Evolutionary conservation across 2,888 invertebrate genomes (phyloP), one percentile per base, ranked within the genome.

Genomic region (Sinentomon sp.): DNA sequence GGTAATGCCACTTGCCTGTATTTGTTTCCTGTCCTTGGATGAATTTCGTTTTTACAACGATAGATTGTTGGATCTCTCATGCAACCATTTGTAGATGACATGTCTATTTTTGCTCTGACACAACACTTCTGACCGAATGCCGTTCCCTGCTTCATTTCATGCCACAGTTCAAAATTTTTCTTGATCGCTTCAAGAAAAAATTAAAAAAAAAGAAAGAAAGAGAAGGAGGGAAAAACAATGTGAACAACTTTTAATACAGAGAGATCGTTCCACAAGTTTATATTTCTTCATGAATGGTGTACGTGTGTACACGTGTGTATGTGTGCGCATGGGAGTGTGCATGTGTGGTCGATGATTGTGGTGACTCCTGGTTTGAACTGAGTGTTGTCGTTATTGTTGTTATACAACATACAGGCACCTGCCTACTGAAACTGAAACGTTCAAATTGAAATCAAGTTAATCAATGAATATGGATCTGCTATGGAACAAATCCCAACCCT

Each of bases 11-110:
- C 60, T 48, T 56, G 87, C 83, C 89, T 94, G 59, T 94, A 99
- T 56, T 83, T 75, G 17, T 63, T 68, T 34, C 87, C 89, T 6
- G 92, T 94, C 18, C 77, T 62, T 0, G 92, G 82, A 59, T 99
- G 97, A 2, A 69, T 62, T 51, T 94, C 92, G 32, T 73, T 73
- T 56, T 99, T 99, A 57, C 92, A 97, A 12, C 97, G 63, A 53
- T 92, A 99, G 48, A 99, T 89, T 17, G 94, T 92, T 19, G 97
- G 97, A 60, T 99, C 97, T 21, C 97, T 62, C 66, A 99, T 57
- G 46, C 92, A 94, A 2, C 97, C 97, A 54, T 97, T 99, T 13
- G 70, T 60, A 0, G 87, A 87, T 45, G 71, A 64, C 85, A 94
- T 94, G 54, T 92, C 83, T 37, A 99, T 89, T 60, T 89, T 94